Base-by-base conservation (phyloP, 2,888 invertebrate genomes). In the Microplitis deprimator region DNA sequence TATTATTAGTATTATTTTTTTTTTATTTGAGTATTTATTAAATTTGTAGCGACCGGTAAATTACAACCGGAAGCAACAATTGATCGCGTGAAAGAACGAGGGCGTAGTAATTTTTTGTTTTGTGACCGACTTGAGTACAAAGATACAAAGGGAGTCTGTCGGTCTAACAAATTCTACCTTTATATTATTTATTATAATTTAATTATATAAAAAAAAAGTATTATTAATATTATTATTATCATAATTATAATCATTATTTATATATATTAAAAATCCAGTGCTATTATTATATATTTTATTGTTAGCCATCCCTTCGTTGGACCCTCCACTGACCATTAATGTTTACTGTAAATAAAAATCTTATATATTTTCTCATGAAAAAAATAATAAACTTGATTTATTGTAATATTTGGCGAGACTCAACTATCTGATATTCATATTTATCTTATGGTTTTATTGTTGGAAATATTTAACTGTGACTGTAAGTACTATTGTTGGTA, bases 21-120 rank as follows among this genome's bases (percentile, higher is more conserved):
- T 61, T 68, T 59, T 64, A 67, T 41, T 64, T 65, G 6, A 69
- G 70, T 65, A 38, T 60, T 41, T 60, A 65, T 39, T 70, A 20
- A 76, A 16, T 78, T 17, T 3, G 68, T 17, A 16, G 60, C 17
- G 13, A 13, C n/a, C 8, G 29, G 41, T 60, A 60, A 75, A 40
- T 38, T 38, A 61, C 62, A 62, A 10, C 20, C 62, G 65, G 38
- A 38, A n/a, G 41, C 20, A 13, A 41, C 68, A 50, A 13, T 77
- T 79, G 69, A 73, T 77, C 74, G 68, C 85, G 84, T 89, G 89
- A 89, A 89, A 89, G 89, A 89, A 89, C 89, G 87, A 89, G 88
- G 89, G 89, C 85, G 50, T 50, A 50, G 50, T 50, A 50, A 50
- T 50, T 50, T 88, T 50, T 65, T 75, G n/a, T 29, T 77, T 76